Conservation (phyloP, 2,113 vertebrate species). For the Isurus oxyrinchus region DNA sequence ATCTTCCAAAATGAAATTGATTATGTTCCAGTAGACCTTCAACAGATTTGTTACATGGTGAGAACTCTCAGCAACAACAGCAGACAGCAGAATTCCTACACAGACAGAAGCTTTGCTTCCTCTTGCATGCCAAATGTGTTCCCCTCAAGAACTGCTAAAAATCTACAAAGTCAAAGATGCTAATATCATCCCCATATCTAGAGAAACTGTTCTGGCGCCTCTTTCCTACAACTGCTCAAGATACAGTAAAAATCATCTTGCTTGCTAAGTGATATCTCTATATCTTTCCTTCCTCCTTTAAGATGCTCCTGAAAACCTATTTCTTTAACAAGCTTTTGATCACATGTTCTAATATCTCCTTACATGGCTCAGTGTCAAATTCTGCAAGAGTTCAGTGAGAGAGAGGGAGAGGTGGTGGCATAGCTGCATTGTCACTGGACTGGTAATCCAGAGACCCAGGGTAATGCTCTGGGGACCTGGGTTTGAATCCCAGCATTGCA, state of each 20-base stretch:
- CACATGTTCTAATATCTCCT: not conserved
- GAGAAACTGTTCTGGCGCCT: not conserved
- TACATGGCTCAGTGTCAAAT: not conserved
- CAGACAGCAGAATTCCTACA: not conserved
- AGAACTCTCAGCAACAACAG: not conserved
- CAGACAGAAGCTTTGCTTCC: not conserved
- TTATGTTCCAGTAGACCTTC: not conserved
- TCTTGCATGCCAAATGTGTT: not conserved
- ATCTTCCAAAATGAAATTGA: conserved; percentile 28
- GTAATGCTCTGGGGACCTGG: too few species aligned
- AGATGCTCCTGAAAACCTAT: not conserved
- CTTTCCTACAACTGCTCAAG: not conserved
- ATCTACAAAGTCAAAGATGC: not conserved
- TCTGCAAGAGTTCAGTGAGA: too few species aligned
- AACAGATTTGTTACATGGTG: not conserved
- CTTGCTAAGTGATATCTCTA: not conserved
- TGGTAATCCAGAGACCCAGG: too few species aligned
- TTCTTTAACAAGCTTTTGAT: not conserved
- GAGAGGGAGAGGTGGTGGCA: too few species aligned
- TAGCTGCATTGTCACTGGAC: too few species aligned
- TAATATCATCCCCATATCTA: not conserved
- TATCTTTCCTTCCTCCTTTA: not conserved
- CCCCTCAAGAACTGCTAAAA: not conserved
- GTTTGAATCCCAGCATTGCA: too few species aligned
- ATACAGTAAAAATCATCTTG: not conserved